Percentiles rank a stretch among this genome's conserved stretches.
These are phyloP conservation scores for Symphodus melops DNA, from an alignment of 2,113 vertebrate species.

Conservation along the genomic window DNA sequence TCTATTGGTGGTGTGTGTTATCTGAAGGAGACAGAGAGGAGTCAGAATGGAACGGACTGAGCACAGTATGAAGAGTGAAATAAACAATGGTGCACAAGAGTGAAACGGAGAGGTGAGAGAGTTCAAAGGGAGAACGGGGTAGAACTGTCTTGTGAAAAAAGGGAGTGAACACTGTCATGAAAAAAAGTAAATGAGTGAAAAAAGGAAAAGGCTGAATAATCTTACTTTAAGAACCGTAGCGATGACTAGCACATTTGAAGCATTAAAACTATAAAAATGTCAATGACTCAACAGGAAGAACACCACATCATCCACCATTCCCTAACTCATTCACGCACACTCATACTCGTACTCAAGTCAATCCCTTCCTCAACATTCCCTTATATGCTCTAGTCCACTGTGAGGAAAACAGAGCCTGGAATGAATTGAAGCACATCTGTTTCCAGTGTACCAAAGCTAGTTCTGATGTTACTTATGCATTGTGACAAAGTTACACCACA, in stretches of 20 bases:
- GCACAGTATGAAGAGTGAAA: conserved; percentile 24
- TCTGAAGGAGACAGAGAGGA: conserved; percentile 40
- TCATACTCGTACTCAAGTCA: conserved; percentile 32
- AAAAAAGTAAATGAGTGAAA: conserved; percentile 19
- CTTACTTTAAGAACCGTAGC: conserved; percentile 41
- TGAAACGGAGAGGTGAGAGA: conserved; percentile 25
- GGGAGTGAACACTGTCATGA: background rate
- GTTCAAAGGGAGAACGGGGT: background rate
- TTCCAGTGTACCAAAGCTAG: conserved; percentile 75
- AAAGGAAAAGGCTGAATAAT: conserved; percentile 25
- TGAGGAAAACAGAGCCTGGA: conserved; percentile 68
- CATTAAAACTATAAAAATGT: conserved; percentile 50
- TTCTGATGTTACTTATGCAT: conserved; percentile 69
- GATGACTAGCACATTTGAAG: conserved; percentile 34
- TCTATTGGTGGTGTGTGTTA: conserved; percentile 32
- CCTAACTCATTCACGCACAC: conserved; percentile 19
- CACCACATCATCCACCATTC: background rate
- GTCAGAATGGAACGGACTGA: conserved; percentile 36
- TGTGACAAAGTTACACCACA: conserved; percentile 64
- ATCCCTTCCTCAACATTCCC: conserved; percentile 43
- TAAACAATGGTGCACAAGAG: conserved; percentile 26
- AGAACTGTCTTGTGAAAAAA: background rate
- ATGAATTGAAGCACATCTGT: conserved; percentile 79
- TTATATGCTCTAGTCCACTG: conserved; percentile 48
- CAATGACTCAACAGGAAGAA: conserved; percentile 51